These are phyloP conservation scores for Montipora cactus DNA, from an alignment of 64 coral and sea anemone genomes.

Conservation along the genomic window DNA sequence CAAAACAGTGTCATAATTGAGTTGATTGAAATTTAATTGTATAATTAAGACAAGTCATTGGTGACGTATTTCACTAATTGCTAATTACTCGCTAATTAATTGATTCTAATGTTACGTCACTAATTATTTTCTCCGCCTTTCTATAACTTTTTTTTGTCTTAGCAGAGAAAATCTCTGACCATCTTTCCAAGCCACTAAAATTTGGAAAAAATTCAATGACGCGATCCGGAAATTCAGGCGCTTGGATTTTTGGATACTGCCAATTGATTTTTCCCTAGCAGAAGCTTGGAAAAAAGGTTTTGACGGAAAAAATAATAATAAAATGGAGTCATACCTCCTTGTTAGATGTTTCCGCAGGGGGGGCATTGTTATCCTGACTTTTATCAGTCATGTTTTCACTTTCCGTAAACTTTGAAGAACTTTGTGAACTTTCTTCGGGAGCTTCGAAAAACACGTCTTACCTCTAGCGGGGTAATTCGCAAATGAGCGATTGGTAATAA, in stretches of 20 bases:
- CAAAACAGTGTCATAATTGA: too few relatives aligned
- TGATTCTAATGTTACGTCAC: not conserved
- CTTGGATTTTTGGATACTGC: too few relatives aligned
- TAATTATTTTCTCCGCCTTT: not conserved
- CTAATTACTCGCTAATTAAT: slow-evolving; percentile 9
- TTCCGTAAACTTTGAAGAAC: not conserved
- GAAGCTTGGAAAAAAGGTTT: not conserved
- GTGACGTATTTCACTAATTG: not conserved
- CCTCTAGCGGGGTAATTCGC: not conserved
- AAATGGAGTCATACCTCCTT: slow-evolving; percentile 10
- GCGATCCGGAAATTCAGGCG: too few relatives aligned
- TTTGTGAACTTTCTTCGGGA: not conserved
- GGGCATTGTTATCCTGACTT: not conserved
- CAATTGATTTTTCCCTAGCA: too few relatives aligned
- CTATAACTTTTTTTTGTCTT: not conserved
- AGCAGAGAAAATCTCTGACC: not conserved
- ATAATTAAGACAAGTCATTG: not conserved
- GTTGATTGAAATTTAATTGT: not conserved
- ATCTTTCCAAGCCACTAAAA: not conserved
- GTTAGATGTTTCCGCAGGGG: not conserved
- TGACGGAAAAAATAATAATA: not conserved
- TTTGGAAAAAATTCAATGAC: too few relatives aligned
- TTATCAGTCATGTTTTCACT: not conserved
- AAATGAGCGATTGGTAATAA: slow-evolving; percentile 5
- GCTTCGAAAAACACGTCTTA: slow-evolving; percentile 28